A percentile compares a stretch with the other conserved stretches of the same genome.
phyloP scores from a whole-genome alignment of 2,113 vertebrate species.

The Benitochromis conjunctus region DNA sequence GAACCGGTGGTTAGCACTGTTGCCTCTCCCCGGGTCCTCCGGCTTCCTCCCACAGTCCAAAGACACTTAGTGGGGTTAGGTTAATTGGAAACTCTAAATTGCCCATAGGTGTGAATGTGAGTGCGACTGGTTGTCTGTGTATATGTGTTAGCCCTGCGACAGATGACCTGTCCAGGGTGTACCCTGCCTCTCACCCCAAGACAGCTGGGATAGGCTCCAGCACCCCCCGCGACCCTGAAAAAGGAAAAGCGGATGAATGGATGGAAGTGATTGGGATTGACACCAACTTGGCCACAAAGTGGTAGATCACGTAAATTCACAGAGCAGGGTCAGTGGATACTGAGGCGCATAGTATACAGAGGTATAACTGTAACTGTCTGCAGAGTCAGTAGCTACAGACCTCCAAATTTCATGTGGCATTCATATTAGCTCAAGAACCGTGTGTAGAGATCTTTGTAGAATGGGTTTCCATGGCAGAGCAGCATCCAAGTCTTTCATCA shows the following conservation, averaged over 20 bases:
- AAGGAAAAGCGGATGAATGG: too few relatives aligned
- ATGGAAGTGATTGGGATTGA: background rate
- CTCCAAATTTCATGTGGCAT: background rate
- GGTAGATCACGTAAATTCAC: accelerated
- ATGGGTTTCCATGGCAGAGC: background rate
- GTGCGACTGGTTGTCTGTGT: too few relatives aligned
- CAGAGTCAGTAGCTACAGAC: background rate
- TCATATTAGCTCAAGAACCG: background rate
- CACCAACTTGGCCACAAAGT: background rate
- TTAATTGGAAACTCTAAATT: too few relatives aligned
- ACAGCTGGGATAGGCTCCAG: too few relatives aligned
- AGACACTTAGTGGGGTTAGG: too few relatives aligned
- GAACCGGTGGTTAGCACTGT: background rate
- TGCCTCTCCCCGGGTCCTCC: too few relatives aligned
- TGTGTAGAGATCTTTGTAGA: background rate
- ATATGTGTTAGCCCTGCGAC: too few relatives aligned
- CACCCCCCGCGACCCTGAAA: too few relatives aligned
- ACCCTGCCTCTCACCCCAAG: too few relatives aligned
- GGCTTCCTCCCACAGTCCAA: too few relatives aligned
- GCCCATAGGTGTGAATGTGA: too few relatives aligned
- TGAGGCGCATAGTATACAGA: background rate
- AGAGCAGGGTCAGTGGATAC: background rate
- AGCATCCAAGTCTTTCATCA: background rate
- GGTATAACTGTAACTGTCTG: background rate
- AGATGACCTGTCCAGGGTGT: too few relatives aligned